Evolutionary conservation across 2,113 vertebrate species (phyloP).

Genomic region (Gnathonemus longibarbis): DNA sequence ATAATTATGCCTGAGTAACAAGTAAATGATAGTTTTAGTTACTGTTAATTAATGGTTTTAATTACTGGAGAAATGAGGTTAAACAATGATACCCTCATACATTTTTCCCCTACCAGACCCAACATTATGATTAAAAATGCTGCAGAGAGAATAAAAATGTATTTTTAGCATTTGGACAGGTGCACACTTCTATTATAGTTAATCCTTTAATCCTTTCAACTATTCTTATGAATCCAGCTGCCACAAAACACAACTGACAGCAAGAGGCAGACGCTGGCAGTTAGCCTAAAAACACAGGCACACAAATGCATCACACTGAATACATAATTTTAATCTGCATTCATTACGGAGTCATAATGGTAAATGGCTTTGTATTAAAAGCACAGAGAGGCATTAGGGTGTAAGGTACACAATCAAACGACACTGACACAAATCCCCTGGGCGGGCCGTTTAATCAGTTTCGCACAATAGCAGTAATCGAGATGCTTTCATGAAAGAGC

Average conservation of each 20-base stretch:
- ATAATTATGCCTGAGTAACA: slow-evolving; percentile 5
- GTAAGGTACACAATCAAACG: not conserved
- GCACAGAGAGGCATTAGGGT: not conserved
- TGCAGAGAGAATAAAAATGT: not conserved
- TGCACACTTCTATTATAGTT: not conserved
- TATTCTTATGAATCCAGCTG: not conserved
- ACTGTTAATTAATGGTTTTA: not conserved
- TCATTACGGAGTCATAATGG: not conserved
- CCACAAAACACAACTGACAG: not conserved
- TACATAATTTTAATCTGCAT: not conserved
- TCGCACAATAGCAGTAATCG: not conserved
- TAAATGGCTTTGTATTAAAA: not conserved
- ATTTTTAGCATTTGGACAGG: not conserved
- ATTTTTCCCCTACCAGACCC: not conserved
- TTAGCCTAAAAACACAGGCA: slow-evolving; percentile 2
- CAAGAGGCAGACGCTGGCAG: not conserved
- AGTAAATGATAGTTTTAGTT: slow-evolving; percentile 29
- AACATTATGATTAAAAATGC: not conserved
- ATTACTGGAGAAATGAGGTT: not conserved
- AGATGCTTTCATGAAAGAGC: not conserved
- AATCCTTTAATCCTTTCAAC: slow-evolving; percentile 6
- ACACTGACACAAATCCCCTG: not conserved
- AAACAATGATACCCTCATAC: not conserved
- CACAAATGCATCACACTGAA: not conserved
- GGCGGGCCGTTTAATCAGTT: not conserved